Base-by-base conservation (phyloP, 1,140 invertebrate species). In the Drosophila azteca region DNA sequence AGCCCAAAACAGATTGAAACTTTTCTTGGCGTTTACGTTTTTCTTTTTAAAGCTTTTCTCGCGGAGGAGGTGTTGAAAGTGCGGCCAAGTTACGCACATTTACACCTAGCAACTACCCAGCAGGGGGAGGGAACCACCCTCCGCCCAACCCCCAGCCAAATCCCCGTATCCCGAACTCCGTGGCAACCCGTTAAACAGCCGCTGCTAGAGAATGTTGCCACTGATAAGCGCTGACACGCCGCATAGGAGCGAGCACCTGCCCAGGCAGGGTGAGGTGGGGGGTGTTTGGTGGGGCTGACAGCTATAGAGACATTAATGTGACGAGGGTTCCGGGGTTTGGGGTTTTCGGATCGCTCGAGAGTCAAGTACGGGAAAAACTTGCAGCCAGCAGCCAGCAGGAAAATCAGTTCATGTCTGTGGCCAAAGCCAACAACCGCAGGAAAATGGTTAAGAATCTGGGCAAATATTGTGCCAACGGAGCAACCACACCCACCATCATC, bases 291-390 rank as follows among this genome's bases (percentile, higher is more conserved):
- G 24, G 1, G 24, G 24, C 24, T 87, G 82, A 87, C 82, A 87
- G 83, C 83, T 88, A 87, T 88, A 87, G 83, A 87, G 83, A 87
- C 83, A 87, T 87, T 87, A 87, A 87, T 87, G 83, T 87, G 83
- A 87, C 83, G 83, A 87, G 83, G 83, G 83, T 85, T 82, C 71
- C 67, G 53, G 66, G 77, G 69, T 65, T 71, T 58, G 52, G 72
- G 46, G 45, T 43, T 53, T 20, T 35, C n/a, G 15, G 26, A 17
- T 52, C 6, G 17, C 22, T 11, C 17, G 6, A 51, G 6, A 51
- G 6, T 60, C 24, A 22, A 26, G 46, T 41, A 24, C 15, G 45
- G 17, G 50, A 69, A 68, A 83, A 88, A 69, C 17, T 89, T 83
- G 77, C 79, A 79, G 67, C 62, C 57, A 63, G 35, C 44, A 35